phyloP scores from a whole-genome alignment of 1,140 invertebrate genomes.

The Pseudomyrmex cubaensis region DNA sequence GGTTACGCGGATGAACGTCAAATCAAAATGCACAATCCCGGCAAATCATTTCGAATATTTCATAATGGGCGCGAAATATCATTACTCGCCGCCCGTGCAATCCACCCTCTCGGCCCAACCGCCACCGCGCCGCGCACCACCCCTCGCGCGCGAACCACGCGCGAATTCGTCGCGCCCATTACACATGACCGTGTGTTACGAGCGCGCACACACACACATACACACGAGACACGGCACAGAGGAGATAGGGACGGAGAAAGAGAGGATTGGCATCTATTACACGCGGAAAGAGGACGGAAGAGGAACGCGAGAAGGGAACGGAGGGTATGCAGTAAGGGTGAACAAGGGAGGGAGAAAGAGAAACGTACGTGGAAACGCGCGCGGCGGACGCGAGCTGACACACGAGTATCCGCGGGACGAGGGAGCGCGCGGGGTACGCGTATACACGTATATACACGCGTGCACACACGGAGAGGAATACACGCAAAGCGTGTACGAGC shows the following conservation, averaged over 20 bases:
- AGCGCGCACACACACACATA: constrained; percentile 28
- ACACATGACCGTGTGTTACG: constrained; percentile 71
- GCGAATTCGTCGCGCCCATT: constrained; percentile 69
- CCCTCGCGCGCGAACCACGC: constrained; percentile 45
- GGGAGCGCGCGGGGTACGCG: constrained; percentile 54
- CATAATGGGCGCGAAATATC: constrained; percentile 83
- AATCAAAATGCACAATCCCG: constrained; percentile 83
- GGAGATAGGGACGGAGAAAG: constrained; percentile 46
- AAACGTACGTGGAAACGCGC: constrained; percentile 40
- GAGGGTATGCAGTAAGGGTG: background rate
- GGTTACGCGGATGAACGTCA: constrained; percentile 77
- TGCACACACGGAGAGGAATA: background rate
- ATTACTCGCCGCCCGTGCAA: constrained; percentile 77
- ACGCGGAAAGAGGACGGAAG: constrained; percentile 43
- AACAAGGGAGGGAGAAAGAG: constrained; percentile 50
- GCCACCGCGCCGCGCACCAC: constrained; percentile 14
- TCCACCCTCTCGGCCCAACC: constrained; percentile 54
- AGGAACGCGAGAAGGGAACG: constrained; percentile 42
- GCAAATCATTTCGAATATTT: constrained; percentile 85
- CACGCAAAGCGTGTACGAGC: constrained; percentile 42
- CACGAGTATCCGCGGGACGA: constrained; percentile 53
- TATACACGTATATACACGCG: constrained; percentile 14
- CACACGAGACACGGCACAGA: background rate
- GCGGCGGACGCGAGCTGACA: constrained; percentile 51
- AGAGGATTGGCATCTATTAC: constrained; percentile 22